Percentiles rank a stretch among this genome's conserved stretches.
Evolutionary conservation across 2,113 vertebrate genomes (phyloP).

Genomic region (Bos indicus): DNA sequence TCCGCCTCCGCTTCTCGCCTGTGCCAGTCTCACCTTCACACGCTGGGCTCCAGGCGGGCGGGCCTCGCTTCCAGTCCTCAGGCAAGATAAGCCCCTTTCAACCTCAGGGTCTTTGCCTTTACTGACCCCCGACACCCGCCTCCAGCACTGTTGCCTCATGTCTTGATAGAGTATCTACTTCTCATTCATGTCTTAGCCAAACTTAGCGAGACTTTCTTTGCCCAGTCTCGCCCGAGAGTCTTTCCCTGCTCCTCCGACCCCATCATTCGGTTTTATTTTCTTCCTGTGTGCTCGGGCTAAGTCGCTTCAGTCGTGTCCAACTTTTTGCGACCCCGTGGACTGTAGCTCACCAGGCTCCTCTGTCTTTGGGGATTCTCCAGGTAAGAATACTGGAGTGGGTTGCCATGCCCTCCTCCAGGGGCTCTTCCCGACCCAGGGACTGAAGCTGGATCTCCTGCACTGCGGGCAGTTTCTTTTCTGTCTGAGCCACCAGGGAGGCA

Average conservation of each 20-base stretch:
- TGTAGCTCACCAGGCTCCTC: not conserved
- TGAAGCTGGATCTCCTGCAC: not conserved
- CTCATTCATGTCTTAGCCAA: not conserved
- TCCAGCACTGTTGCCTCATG: fast-evolving
- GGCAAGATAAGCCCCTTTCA: fast-evolving
- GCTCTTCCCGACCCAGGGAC: not conserved
- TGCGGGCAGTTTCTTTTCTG: not conserved
- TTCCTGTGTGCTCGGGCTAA: not conserved
- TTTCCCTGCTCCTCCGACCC: fast-evolving
- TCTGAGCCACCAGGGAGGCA: not conserved
- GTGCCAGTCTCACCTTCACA: too few relatives aligned
- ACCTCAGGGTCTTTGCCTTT: not conserved
- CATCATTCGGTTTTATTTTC: not conserved
- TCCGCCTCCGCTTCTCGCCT: not conserved
- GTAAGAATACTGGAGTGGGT: not conserved
- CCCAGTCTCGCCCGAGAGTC: fast-evolving
- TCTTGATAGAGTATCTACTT: too few relatives aligned
- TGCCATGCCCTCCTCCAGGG: not conserved
- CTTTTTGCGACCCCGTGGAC: not conserved
- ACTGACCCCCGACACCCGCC: not conserved
- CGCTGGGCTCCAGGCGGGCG: fast-evolving
- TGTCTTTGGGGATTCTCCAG: not conserved
- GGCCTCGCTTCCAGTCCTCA: not conserved
- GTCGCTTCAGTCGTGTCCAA: not conserved
- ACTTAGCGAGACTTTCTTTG: not conserved